These are phyloP conservation scores for Micropterix aruncella DNA, from an alignment of 2,888 invertebrate genomes.

Conservation along the genomic window DNA sequence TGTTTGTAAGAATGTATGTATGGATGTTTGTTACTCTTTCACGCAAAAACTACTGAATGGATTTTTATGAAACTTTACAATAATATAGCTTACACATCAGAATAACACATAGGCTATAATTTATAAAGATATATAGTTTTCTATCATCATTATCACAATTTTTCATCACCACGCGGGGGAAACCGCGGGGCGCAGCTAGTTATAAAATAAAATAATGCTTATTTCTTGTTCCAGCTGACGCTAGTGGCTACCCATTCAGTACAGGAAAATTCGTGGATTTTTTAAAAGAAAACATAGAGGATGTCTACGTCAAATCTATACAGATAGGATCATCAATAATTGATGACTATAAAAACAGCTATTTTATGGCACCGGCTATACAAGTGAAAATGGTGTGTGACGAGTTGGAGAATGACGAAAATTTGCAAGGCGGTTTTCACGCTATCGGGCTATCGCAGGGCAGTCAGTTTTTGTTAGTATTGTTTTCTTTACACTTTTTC, in stretches of 20 bases:
- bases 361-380: conserved; percentile 65
- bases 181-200: too few relatives aligned
- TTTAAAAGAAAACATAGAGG: conserved; percentile 57
- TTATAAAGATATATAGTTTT: too few relatives aligned
- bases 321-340: conserved; percentile 56
- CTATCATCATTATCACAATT: too few relatives aligned
- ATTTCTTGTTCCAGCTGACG: conserved; percentile 54
- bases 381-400: conserved; percentile 60
- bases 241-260: conserved; percentile 82
- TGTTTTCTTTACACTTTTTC: too few relatives aligned
- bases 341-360: conserved; percentile 74
- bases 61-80: too few relatives aligned
- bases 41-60: too few relatives aligned
- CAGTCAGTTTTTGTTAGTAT: conserved; percentile 80
- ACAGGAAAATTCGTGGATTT: conserved; percentile 66
- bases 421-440: conserved; percentile 71
- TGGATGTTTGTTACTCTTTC: too few relatives aligned
- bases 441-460: conserved; percentile 99
- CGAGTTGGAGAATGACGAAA: conserved; percentile 47
- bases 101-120: too few relatives aligned
- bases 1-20: too few relatives aligned
- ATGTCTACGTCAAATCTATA: conserved; percentile 75
- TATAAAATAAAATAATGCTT: too few relatives aligned
- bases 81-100: too few relatives aligned
- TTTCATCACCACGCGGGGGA: too few relatives aligned